Base-by-base conservation (phyloP, 2,113 vertebrate species). In the Alexandromys fortis region DNA sequence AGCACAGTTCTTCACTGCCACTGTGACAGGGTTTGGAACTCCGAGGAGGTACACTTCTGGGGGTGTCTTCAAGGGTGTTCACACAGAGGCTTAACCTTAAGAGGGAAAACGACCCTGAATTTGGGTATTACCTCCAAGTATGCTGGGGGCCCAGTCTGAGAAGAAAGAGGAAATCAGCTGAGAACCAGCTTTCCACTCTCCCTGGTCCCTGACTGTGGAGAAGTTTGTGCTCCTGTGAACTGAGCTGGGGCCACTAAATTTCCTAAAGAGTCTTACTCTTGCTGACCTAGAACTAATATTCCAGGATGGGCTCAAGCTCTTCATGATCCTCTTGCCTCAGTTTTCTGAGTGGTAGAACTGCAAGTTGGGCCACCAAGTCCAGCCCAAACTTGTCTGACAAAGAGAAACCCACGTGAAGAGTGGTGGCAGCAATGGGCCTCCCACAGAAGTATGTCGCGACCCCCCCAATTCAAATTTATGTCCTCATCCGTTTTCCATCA, bases 381-480 rank as follows among this genome's bases (percentile, higher is more conserved):
- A 42, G 47, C 19, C 58, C 7, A 70, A 49, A 61, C 67, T 63
- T 81, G 22, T 77, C 86, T 82, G 75, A 76, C 52, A 79, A 55
- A 17, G 4, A 33, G 38, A 95, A 24, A 45, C 11, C 0, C 19
- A 7, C 58, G 81, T 9, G 19, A 17, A 1, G 55, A 82, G 14
- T 0, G 0, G 1, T 8, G 38, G 26, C 61, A 6, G 21, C 77
- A 22, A 28, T 8, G 12, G 33, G 14, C 42, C 55, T 45, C 9
- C 10, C 8, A 0, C 38, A 38, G 12, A 91, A 73, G 22, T 3
- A 2, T 35, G 1, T 9, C n/a, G 1, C 45, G 73, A 9, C 49
- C 91, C 78, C 49, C 49, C 33, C 77, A 73, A 38, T 13, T 93
- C 33, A 63, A 42, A 61, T 93, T 94, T 91, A 85, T 61, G 42